Base-by-base conservation (phyloP, 2,113 vertebrate species). In the Paraplagusia blochii region DNA sequence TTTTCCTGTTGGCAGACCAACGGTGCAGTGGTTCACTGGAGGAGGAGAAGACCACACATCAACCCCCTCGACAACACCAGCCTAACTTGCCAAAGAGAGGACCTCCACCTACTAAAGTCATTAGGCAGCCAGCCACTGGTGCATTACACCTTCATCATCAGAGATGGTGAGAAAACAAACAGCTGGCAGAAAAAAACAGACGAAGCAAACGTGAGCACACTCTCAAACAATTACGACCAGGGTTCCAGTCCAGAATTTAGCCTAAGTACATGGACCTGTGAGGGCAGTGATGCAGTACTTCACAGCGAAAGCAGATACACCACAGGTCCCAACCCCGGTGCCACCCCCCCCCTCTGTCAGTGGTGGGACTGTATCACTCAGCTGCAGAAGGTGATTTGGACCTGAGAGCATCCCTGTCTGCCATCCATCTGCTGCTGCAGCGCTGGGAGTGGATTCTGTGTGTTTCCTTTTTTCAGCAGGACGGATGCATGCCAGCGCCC, bases 331-430 rank as follows among this genome's bases (percentile, higher is more conserved):
- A 39, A 7, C 54, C 49, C 56, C 36, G 15, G 54, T 29, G 22
- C 16, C 33, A n/a, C 48, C 18, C 29, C 29, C 51, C 14, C 44
- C 45, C 22, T 42, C 48, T 44, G 45, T 6, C 15, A 16, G 3
- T 53, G 49, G 17, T 51, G 50, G 55, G 53, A 45, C 66, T 64
- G 69, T 58, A 77, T 80, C 79, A 54, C 60, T 77, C 81, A 82
- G 81, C 77, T 86, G 80, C 74, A 80, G 65, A 63, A 78, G 71
- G 74, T 59, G 67, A 85, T 78, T 79, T 82, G 75, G 77, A 75
- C 72, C 85, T 70, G 52, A 35, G 53, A 80, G 73, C 60, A 15
- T 65, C 55, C 65, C 65, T 58, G 69, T 59, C 59, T 69, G 73
- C 77, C 77, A 71, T 74, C 87, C 84, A 87, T 87, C 84, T 89